Evolutionary conservation across 2,888 invertebrate genomes (phyloP).

Genomic region (Drosophila affinis): DNA sequence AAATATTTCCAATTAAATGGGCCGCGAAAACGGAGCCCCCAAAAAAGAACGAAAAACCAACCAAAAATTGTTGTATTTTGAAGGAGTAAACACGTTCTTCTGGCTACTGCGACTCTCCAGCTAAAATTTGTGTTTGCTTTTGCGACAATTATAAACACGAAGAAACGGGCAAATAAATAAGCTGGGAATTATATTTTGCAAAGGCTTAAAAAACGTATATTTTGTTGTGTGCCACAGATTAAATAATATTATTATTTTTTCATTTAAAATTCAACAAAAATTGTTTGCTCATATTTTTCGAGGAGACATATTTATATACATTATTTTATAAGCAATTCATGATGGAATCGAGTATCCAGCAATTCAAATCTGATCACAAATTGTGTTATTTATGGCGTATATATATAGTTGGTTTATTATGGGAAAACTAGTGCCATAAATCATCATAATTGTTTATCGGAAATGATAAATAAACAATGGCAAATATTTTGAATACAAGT

Average conservation of each 20-base stretch:
- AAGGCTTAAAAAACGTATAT: neutral
- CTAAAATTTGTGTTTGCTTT: slow-evolving; percentile 22
- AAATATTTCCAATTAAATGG: slow-evolving; percentile 30
- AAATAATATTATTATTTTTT: neutral
- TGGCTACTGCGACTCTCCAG: slow-evolving; percentile 15
- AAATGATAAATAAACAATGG: slow-evolving; percentile 25
- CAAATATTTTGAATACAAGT: too few species aligned
- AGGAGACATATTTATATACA: neutral
- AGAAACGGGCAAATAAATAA: slow-evolving; percentile 14
- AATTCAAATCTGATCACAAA: neutral
- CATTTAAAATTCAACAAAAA: neutral
- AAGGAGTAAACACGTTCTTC: slow-evolving; percentile 34
- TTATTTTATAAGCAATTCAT: neutral
- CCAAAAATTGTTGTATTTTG: slow-evolving; percentile 16
- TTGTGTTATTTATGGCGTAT: neutral
- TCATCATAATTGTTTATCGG: slow-evolving; percentile 27
- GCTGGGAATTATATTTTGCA: neutral
- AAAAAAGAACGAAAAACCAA: slow-evolving; percentile 20
- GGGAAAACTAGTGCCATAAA: slow-evolving; percentile 32
- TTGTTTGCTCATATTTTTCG: neutral
- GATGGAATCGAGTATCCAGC: neutral
- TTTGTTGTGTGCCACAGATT: neutral
- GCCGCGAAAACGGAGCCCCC: slow-evolving; percentile 7
- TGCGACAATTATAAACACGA: slow-evolving; percentile 14
- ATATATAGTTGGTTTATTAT: slow-evolving; percentile 2